Conservation (phyloP, 1,140 invertebrate genomes). For the Amphibalanus amphitrite region DNA sequence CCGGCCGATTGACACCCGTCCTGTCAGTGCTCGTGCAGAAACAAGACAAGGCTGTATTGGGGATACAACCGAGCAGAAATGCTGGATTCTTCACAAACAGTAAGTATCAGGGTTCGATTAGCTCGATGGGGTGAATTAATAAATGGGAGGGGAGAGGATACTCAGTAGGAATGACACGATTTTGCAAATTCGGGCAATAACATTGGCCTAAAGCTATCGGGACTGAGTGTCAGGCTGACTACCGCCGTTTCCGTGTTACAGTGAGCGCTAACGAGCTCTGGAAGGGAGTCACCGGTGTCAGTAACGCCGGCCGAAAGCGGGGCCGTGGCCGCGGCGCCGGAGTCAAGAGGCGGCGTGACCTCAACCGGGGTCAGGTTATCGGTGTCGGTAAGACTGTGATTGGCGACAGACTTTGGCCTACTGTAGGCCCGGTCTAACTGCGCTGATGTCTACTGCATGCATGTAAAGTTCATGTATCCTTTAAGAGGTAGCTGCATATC, state of each 20-base stretch:
- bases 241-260: no score
- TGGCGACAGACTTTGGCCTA: no score
- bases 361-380: constrained; percentile 78
- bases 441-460: no score
- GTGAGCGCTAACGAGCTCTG: constrained; percentile 54
- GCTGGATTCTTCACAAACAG: neutral
- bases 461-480: no score
- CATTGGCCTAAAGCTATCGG: no score
- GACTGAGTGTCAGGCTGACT: no score
- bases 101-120: neutral
- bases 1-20: neutral
- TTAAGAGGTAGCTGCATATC: no score
- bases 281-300: constrained; percentile 85
- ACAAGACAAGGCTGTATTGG: neutral
- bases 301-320: constrained; percentile 85
- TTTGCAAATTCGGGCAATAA: no score
- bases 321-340: constrained; percentile 72
- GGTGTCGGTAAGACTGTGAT: constrained; percentile 64
- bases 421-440: no score
- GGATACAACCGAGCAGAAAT: neutral
- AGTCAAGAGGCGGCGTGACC: constrained; percentile 51
- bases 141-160: no score
- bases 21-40: neutral
- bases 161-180: no score
- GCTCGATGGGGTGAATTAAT: no score